A percentile compares a stretch with the other conserved stretches of the same genome.
phyloP scores from a whole-genome alignment of 2,888 invertebrate species.

The Tenodera sinensis region DNA sequence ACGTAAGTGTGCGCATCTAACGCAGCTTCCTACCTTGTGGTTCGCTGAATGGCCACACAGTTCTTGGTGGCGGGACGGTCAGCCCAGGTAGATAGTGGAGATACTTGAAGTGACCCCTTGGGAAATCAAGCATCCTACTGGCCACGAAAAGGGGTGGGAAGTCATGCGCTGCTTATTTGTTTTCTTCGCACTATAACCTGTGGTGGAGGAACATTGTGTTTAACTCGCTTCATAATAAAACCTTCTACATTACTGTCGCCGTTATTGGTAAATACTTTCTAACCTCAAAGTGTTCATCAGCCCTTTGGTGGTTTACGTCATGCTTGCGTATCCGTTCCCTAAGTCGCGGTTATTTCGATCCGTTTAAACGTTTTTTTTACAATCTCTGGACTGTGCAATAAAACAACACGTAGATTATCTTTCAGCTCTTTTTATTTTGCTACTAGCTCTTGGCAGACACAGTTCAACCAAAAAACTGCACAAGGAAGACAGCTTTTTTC shows the following conservation, averaged over 20 bases:
- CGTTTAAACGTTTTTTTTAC: too few relatives aligned
- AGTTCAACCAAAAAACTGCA: too few relatives aligned
- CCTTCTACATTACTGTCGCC: background rate
- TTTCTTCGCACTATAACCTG: conserved; percentile 10
- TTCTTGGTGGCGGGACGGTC: conserved; percentile 3
- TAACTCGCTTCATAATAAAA: background rate
- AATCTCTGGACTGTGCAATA: too few relatives aligned
- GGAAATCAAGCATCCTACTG: conserved; percentile 26
- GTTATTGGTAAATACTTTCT: background rate
- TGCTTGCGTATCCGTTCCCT: too few relatives aligned
- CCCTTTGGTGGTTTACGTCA: background rate
- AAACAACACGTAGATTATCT: too few relatives aligned
- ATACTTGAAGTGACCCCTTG: conserved; percentile 27
- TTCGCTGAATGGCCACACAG: conserved; percentile 8
- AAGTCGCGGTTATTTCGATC: too few relatives aligned
- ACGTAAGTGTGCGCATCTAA: background rate
- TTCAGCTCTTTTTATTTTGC: too few relatives aligned
- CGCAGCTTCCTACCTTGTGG: conserved; percentile 1
- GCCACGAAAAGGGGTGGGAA: conserved; percentile 1
- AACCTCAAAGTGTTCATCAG: background rate
- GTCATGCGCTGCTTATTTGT: background rate
- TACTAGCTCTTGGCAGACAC: too few relatives aligned
- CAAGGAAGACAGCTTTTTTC: too few relatives aligned
- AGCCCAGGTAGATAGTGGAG: conserved; percentile 20
- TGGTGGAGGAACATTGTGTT: background rate